Evolutionary conservation across 2,888 invertebrate species (phyloP).

Genomic region (Limnephilus auricula): DNA sequence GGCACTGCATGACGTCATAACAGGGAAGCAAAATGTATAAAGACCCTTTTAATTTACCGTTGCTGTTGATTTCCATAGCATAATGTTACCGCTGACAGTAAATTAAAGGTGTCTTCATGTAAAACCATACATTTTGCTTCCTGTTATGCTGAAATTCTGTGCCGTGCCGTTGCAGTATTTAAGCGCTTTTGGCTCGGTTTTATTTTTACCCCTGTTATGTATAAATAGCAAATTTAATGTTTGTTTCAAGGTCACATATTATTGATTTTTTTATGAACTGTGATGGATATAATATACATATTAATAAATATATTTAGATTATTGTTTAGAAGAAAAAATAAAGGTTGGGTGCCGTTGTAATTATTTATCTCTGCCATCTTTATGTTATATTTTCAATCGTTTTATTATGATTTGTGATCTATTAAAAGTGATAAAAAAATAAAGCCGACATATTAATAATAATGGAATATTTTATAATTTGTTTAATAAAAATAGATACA

Average conservation of each 20-base stretch:
- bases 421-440: neutral
- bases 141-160: too few relatives aligned
- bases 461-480: conserved; percentile 2
- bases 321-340: neutral
- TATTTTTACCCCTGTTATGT: neutral
- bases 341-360: neutral
- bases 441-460: neutral
- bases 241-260: neutral
- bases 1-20: too few relatives aligned
- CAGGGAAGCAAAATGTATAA: too few relatives aligned
- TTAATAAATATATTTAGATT: neutral
- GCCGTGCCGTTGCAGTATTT: too few relatives aligned
- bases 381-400: neutral
- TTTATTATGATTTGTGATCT: neutral
- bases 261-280: neutral
- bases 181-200: neutral
- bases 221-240: neutral
- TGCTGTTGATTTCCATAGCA: too few relatives aligned
- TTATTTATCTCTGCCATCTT: neutral
- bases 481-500: neutral
- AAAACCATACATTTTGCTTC: too few relatives aligned
- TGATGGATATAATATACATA: neutral
- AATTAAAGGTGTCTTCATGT: too few relatives aligned
- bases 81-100: too few relatives aligned
- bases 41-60: too few relatives aligned